Percentiles rank a stretch among this genome's conserved stretches.
Conservation (phyloP, 2,113 vertebrate species). For the Propithecus coquereli region DNA sequence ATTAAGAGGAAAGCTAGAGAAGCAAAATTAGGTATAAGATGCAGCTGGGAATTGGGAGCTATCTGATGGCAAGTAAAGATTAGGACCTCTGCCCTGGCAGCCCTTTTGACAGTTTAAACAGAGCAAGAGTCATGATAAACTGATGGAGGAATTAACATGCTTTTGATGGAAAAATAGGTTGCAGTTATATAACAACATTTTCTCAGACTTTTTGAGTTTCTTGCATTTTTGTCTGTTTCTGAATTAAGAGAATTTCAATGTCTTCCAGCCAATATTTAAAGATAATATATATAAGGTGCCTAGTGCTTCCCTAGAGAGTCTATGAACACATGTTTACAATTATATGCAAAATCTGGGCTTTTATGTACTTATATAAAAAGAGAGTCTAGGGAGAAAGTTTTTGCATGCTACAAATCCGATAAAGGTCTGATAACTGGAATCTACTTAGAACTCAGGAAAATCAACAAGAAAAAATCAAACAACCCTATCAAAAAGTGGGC, state of each 20-base stretch:
- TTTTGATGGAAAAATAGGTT: constrained; percentile 20
- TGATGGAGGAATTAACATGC: neutral
- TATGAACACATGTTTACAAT: neutral
- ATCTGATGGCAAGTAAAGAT: neutral
- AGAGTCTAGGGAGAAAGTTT: neutral
- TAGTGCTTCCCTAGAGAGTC: neutral
- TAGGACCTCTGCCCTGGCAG: neutral
- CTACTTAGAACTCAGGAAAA: too few species aligned
- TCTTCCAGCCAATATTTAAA: neutral
- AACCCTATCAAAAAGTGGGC: too few species aligned
- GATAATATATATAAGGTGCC: neutral
- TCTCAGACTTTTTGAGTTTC: constrained; percentile 13
- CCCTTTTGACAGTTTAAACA: neutral
- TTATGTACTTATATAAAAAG: neutral
- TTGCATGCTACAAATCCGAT: too few species aligned
- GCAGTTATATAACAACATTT: neutral
- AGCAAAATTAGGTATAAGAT: neutral
- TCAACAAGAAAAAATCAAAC: too few species aligned
- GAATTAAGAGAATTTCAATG: constrained; percentile 9
- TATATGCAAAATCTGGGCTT: neutral
- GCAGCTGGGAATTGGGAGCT: neutral
- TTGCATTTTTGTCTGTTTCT: neutral
- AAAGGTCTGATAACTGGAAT: too few species aligned
- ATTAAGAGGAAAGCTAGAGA: constrained; percentile 49
- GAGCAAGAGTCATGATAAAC: neutral